Percentiles rank a stretch among this genome's conserved stretches.
Conservation (phyloP, 2,888 invertebrate species). For the Catonia carolina region DNA sequence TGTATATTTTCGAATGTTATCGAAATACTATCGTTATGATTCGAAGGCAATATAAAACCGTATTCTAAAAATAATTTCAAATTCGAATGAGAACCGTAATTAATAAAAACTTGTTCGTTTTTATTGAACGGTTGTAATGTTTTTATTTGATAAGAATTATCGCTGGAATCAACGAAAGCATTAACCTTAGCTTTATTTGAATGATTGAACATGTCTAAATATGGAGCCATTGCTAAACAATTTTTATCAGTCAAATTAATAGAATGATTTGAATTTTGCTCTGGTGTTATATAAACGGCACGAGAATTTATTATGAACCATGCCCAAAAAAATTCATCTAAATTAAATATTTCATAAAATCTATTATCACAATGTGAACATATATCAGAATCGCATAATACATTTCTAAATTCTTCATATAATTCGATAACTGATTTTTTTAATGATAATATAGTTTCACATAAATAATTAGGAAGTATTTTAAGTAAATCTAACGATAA, state of each 20-base stretch:
- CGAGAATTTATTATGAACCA: slow-evolving; percentile 64
- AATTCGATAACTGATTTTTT: background rate
- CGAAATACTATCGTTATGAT: slow-evolving; percentile 59
- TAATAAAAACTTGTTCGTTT: slow-evolving; percentile 76
- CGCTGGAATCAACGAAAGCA: slow-evolving; percentile 42
- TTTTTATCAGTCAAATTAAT: slow-evolving; percentile 37
- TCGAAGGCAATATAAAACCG: slow-evolving; percentile 69
- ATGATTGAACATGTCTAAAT: slow-evolving; percentile 87
- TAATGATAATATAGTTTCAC: background rate
- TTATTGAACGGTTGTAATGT: slow-evolving; percentile 50
- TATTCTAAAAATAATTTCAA: slow-evolving; percentile 76
- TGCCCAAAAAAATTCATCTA: slow-evolving; percentile 63
- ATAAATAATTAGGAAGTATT: background rate
- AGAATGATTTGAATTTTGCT: slow-evolving; percentile 30
- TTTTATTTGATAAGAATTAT: slow-evolving; percentile 49
- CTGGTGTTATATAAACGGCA: slow-evolving; percentile 55
- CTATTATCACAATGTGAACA: slow-evolving; percentile 44
- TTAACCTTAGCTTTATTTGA: slow-evolving; percentile 51
- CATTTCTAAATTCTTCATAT: background rate
- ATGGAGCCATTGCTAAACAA: slow-evolving; percentile 70
- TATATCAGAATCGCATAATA: background rate
- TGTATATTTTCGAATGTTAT: slow-evolving; percentile 52
- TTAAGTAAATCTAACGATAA: background rate
- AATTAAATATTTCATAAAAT: slow-evolving; percentile 47
- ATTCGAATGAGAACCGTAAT: slow-evolving; percentile 79